These are phyloP conservation scores for Scleropages formosus DNA, from an alignment of 2,797 vertebrate genomes.

Conservation along the genomic window DNA sequence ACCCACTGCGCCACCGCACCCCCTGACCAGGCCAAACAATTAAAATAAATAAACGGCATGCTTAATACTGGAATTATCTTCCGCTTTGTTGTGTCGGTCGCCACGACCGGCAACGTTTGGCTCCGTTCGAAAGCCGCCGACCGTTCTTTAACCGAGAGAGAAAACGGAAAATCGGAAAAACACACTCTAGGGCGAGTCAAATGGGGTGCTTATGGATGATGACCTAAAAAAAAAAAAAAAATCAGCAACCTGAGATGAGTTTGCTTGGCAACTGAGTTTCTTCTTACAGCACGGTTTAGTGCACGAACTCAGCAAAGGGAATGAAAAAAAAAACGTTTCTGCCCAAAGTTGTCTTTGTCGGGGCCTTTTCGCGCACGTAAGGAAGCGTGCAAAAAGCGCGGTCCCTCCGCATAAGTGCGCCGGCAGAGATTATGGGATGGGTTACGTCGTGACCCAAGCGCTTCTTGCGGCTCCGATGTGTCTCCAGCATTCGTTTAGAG, in stretches of 20 bases:
- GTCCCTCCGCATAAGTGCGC: not conserved
- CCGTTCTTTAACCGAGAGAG: not conserved
- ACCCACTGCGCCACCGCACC: too few relatives aligned
- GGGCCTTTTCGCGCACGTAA: not conserved
- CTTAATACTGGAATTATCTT: constrained; percentile 27
- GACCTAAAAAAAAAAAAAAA: not conserved
- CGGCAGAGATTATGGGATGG: too few relatives aligned
- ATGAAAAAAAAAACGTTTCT: not conserved
- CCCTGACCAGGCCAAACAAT: constrained; percentile 12
- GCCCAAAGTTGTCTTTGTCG: not conserved
- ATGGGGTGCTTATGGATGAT: not conserved
- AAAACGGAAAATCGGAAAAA: not conserved
- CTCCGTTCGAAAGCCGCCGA: not conserved
- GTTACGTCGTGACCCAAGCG: not conserved
- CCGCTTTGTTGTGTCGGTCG: constrained; percentile 23
- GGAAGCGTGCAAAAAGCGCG: not conserved
- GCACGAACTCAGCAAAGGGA: too few relatives aligned
- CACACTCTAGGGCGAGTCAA: not conserved
- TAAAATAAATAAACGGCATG: constrained; percentile 16
- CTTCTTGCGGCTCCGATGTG: not conserved
- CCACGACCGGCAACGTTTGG: not conserved
- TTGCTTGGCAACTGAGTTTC: too few relatives aligned
- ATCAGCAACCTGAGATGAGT: constrained; percentile 9
- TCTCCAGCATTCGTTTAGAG: not conserved
- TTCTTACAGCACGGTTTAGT: too few relatives aligned